These are phyloP conservation scores for Thelaira solivaga DNA, from an alignment of 2,888 invertebrate genomes.

Conservation along the genomic window DNA sequence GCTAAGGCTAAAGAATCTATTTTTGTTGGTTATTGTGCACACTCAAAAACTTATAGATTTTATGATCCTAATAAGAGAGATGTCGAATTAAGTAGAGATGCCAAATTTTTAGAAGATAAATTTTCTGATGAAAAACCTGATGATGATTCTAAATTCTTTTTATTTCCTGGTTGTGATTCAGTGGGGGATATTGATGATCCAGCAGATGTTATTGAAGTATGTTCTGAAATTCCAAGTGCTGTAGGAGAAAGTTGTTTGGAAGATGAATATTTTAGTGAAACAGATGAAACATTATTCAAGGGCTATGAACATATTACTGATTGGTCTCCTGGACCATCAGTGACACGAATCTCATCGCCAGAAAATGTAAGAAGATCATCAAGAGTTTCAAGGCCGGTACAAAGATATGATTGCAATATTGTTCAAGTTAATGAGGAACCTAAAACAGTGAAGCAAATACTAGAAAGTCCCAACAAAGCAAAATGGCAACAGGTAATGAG, in stretches of 20 bases:
- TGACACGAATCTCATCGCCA: neutral
- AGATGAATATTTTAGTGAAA: neutral
- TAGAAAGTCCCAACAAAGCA: neutral
- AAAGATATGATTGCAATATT: conserved; percentile 1
- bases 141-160: neutral
- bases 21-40: conserved; percentile 13
- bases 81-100: neutral
- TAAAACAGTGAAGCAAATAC: neutral
- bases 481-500: conserved; percentile 12
- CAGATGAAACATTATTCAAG: neutral
- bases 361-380: neutral
- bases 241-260: neutral
- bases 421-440: neutral
- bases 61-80: neutral
- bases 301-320: neutral
- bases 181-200: neutral
- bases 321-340: neutral
- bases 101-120: neutral
- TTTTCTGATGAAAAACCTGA: neutral
- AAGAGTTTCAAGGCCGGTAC: neutral
- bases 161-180: neutral
- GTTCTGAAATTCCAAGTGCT: neutral
- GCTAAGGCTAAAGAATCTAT: neutral
- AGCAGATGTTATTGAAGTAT: neutral
- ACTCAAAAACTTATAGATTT: neutral